Evolutionary conservation across 2,888 invertebrate genomes (phyloP).

Genomic region (Acleris sparsana): DNA sequence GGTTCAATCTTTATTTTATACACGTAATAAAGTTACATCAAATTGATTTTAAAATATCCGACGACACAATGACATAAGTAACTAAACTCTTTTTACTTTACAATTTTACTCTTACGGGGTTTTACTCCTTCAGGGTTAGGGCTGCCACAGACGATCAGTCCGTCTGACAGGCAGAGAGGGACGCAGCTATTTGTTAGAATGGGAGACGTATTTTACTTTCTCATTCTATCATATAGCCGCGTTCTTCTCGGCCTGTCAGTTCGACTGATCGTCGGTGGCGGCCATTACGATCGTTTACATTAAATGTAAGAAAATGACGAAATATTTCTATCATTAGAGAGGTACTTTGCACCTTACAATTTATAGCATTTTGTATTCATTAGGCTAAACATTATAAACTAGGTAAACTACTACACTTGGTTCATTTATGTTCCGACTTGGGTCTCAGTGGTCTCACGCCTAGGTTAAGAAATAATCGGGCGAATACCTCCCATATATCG

Average conservation of each 20-base stretch:
- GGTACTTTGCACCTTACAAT: slow-evolving; percentile 61
- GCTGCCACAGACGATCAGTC: no score
- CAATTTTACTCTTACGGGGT: slow-evolving; percentile 73
- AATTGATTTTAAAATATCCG: slow-evolving; percentile 60
- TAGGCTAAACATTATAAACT: slow-evolving; percentile 48
- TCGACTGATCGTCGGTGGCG: no score
- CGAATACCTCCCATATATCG: slow-evolving; percentile 12
- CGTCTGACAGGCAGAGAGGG: no score
- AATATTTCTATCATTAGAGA: slow-evolving; percentile 56
- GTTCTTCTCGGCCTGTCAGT: no score
- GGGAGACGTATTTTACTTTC: no score
- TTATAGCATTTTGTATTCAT: slow-evolving; percentile 49
- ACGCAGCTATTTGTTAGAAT: no score
- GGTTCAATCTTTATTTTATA: slow-evolving; percentile 57
- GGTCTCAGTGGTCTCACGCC: slow-evolving; percentile 36
- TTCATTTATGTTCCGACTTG: slow-evolving; percentile 46
- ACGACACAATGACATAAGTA: slow-evolving; percentile 52
- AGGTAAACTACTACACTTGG: slow-evolving; percentile 46
- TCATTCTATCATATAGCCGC: no score
- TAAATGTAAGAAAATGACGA: slow-evolving; percentile 61
- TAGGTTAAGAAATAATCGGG: slow-evolving; percentile 22
- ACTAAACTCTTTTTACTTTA: slow-evolving; percentile 63
- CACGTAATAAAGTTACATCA: slow-evolving; percentile 60
- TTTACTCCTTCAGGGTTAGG: slow-evolving; percentile 78
- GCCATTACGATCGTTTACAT: slow-evolving; percentile 57